Percentiles rank a stretch among this genome's conserved stretches.
phyloP scores from a whole-genome alignment of 2,797 vertebrate species.

The Anguilla anguilla region DNA sequence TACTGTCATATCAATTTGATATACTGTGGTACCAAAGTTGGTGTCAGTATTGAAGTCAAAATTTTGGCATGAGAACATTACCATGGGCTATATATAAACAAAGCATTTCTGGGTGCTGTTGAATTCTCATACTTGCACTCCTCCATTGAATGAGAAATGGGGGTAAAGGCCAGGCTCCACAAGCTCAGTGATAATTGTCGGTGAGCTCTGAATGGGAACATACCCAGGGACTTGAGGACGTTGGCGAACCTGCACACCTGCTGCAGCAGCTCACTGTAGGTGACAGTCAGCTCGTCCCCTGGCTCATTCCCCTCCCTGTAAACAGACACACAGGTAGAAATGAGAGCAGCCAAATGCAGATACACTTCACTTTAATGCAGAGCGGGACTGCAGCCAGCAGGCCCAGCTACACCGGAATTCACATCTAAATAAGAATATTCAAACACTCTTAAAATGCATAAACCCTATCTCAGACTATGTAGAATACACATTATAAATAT shows the following conservation, averaged over 20 bases:
- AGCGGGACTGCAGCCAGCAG: too few species aligned
- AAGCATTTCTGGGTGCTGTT: background rate
- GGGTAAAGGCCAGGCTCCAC: background rate
- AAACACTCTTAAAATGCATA: too few species aligned
- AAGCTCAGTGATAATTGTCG: background rate
- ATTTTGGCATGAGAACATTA: background rate
- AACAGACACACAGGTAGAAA: background rate
- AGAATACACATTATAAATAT: too few species aligned
- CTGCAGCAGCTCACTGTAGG: slow-evolving; percentile 86
- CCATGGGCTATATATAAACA: background rate
- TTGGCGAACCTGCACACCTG: slow-evolving; percentile 92
- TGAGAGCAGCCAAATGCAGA: background rate
- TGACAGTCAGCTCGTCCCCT: slow-evolving; percentile 81
- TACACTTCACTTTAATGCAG: too few species aligned
- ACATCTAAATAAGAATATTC: background rate
- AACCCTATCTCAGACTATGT: too few species aligned
- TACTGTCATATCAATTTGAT: background rate
- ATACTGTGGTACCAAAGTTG: background rate
- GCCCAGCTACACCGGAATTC: too few species aligned
- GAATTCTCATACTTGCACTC: background rate
- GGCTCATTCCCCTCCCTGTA: slow-evolving; percentile 94
- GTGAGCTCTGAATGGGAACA: background rate
- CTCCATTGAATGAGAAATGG: background rate
- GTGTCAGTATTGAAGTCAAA: background rate
- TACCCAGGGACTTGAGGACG: slow-evolving; percentile 88